A percentile compares a stretch with the other conserved stretches of the same genome.
phyloP scores from a whole-genome alignment of 2,888 invertebrate genomes.

The Syritta pipiens region DNA sequence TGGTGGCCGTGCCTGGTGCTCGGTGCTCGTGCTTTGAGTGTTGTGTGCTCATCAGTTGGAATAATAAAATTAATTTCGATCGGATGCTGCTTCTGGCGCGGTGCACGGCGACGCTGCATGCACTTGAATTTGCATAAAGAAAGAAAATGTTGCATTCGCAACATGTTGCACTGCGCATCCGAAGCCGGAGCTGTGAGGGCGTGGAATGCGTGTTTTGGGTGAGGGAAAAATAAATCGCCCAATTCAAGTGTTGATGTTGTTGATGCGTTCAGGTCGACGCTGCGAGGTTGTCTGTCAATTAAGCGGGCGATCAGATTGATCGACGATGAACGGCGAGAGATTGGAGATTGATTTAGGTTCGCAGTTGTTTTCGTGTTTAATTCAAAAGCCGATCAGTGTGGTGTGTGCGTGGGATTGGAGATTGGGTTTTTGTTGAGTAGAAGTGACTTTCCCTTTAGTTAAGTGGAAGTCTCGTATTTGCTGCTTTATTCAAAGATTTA shows the following conservation, averaged over 20 bases:
- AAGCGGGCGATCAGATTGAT: constrained; percentile 15
- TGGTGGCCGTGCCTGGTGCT: constrained; percentile 40
- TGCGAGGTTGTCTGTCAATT: constrained; percentile 6
- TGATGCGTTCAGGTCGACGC: constrained; percentile 1
- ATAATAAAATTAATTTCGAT: constrained; percentile 55
- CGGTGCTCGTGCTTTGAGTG: constrained; percentile 51
- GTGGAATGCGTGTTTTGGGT: constrained; percentile 30
- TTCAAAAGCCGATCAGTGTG: too few relatives aligned
- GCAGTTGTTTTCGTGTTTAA: too few relatives aligned
- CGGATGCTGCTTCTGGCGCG: background rate
- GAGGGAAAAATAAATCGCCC: constrained; percentile 28
- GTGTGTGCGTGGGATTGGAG: too few relatives aligned
- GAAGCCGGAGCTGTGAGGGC: constrained; percentile 1
- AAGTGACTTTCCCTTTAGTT: too few relatives aligned
- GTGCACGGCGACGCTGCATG: background rate
- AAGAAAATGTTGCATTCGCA: constrained; percentile 28
- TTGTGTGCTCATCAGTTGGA: constrained; percentile 65
- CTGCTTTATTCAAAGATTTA: too few relatives aligned
- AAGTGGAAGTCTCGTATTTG: too few relatives aligned
- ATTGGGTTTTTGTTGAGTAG: too few relatives aligned
- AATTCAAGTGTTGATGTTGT: constrained; percentile 24
- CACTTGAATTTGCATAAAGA: constrained; percentile 56
- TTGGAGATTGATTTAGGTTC: constrained; percentile 12
- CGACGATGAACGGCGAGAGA: background rate
- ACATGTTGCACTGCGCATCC: constrained; percentile 10